These are phyloP conservation scores for Thecocarcelia acutangulata DNA, from an alignment of 2,888 invertebrate species.

Conservation along the genomic window DNA sequence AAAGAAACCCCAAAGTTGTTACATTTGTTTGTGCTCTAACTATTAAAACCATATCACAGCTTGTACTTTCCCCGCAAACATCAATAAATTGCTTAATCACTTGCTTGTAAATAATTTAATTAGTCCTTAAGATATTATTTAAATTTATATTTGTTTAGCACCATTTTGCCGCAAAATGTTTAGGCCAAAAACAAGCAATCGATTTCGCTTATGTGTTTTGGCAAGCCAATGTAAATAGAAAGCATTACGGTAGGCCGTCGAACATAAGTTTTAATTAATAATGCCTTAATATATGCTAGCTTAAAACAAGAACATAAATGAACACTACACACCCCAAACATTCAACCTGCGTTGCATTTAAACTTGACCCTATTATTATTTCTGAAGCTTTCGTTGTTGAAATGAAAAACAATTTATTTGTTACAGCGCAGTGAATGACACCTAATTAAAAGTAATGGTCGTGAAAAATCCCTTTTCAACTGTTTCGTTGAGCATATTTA, in stretches of 20 bases:
- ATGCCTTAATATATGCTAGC: constrained; percentile 58
- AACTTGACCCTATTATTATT: constrained; percentile 63
- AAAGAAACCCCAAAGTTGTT: too few relatives aligned
- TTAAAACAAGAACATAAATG: constrained; percentile 17
- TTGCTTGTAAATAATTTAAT: background rate
- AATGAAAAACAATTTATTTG: background rate
- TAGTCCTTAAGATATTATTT: background rate
- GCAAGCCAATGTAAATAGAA: constrained; percentile 4
- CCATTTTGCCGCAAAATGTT: background rate
- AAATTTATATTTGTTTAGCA: background rate
- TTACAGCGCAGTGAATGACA: background rate
- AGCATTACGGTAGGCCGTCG: background rate
- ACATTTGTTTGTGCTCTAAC: too few relatives aligned
- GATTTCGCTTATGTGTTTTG: background rate
- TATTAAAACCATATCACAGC: too few relatives aligned
- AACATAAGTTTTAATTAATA: constrained; percentile 57
- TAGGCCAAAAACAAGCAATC: background rate
- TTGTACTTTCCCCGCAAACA: background rate
- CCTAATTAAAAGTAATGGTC: constrained; percentile 57
- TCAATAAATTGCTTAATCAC: background rate
- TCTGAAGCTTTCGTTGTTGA: constrained; percentile 17
- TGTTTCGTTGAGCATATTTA: constrained; percentile 48
- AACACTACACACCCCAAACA: background rate
- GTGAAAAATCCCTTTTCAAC: constrained; percentile 44
- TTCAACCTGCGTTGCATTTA: background rate